Percentiles rank a stretch among this genome's conserved stretches.
Evolutionary conservation across 2,113 vertebrate species (phyloP).

Genomic region (Neogale vison): DNA sequence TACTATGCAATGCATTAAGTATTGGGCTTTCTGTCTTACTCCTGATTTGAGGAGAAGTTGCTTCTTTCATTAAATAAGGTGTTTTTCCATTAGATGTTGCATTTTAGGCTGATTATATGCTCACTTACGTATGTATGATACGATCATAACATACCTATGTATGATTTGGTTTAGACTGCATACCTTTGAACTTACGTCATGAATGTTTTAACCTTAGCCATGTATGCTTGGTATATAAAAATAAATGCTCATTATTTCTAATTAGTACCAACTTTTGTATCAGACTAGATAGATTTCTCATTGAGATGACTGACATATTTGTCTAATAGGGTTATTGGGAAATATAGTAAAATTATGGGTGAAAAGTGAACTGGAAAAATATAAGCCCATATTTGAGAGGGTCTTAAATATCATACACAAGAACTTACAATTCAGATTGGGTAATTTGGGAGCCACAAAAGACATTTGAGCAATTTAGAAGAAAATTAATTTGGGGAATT

Average conservation of each 20-base stretch:
- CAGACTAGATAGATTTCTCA: conserved; percentile 11
- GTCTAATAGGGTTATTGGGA: not conserved
- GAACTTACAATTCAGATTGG: not conserved
- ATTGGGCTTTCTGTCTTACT: not conserved
- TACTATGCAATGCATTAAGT: not conserved
- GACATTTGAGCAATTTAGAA: conserved; percentile 18
- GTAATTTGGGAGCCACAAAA: not conserved
- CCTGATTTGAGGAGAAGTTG: not conserved
- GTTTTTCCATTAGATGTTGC: not conserved
- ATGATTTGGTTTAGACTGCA: not conserved
- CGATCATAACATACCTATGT: not conserved
- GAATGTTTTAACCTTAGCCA: not conserved
- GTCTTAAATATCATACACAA: not conserved
- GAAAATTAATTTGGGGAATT: conserved; percentile 33
- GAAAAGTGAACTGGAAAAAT: not conserved
- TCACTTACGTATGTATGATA: not conserved
- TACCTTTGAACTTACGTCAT: not conserved
- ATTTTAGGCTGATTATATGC: not conserved
- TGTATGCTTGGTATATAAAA: not conserved
- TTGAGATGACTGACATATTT: not conserved
- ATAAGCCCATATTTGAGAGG: not conserved
- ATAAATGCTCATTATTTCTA: conserved; percentile 17
- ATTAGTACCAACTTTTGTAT: conserved; percentile 43
- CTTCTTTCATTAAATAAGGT: not conserved
- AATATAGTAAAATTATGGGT: conserved; percentile 4